Base-by-base conservation (phyloP, 1,140 invertebrate species). In the Elymnias hypermnestra region DNA sequence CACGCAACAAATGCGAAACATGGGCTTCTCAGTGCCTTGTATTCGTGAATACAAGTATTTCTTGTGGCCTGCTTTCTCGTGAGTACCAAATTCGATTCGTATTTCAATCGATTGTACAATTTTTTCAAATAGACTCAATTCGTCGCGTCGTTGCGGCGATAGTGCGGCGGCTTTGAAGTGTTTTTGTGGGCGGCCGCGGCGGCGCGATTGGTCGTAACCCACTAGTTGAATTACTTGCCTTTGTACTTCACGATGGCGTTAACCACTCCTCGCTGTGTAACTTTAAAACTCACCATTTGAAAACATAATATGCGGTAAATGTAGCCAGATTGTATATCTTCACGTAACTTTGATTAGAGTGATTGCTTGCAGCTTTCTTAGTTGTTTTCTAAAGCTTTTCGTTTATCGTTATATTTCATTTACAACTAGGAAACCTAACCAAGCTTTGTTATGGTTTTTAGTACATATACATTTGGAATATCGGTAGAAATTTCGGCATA, bases 111-210 rank as follows among this genome's bases (percentile, higher is more conserved):
- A 63, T 72, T 69, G 60, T 61, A 67, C 59, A 67, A 70, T n/a
- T 71, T 78, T 81, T 57, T 53, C 62, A 66, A 83, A 77, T 67
- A 60, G 64, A 68, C 42, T 51, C 64, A 66, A 83, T 83, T 83
- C 77, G 76, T 77, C 66, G 72, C 70, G 58, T 68, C 35, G 56
- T 62, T 63, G 71, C 63, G 53, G 63, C 62, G 60, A 59, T 61
- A 52, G 54, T n/a, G 70, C 74, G 71, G 75, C 43, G 22, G 44
- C 74, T 83, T 81, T 81, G 76, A 81, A 69, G 39, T 50, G 69
- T 81, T 81, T 83, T 81, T 83, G 68, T 83, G 60, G 61, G 67
- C 66, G 71, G 52, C 61, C 19, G 52, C 46, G 50, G 42, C 40
- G 21, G 57, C 39, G 44, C 63, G 63, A 73, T 75, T 72, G 69